phyloP scores from a whole-genome alignment of 2,888 invertebrate genomes.

The Ceriagrion tenellum region DNA sequence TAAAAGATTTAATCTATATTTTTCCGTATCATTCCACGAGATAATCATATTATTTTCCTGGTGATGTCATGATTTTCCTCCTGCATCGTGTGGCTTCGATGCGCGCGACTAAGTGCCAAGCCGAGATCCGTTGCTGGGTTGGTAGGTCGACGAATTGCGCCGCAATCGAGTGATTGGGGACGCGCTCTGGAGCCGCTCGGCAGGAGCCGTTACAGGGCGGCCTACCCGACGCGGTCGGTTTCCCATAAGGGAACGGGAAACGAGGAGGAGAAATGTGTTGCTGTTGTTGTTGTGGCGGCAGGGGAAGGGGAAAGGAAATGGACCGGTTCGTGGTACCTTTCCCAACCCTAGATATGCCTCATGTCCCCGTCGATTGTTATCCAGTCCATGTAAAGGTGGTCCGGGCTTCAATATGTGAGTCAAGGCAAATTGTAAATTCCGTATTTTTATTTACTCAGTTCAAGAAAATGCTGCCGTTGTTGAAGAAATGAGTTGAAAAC shows the following conservation, averaged over 20 bases:
- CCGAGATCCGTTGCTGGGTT: not conserved
- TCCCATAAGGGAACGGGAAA: not conserved
- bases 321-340: not conserved
- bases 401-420: no score
- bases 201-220: not conserved
- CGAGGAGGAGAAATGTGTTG: not conserved
- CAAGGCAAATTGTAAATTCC: no score
- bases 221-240: not conserved
- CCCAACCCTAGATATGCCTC: not conserved
- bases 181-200: not conserved
- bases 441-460: no score
- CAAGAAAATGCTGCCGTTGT: no score
- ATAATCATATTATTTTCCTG: not conserved
- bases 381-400: not conserved
- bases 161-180: not conserved
- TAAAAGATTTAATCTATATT: no score
- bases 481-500: no score
- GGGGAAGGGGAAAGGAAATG: not conserved
- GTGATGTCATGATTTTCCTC: not conserved
- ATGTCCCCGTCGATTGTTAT: not conserved
- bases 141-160: constrained; percentile 17
- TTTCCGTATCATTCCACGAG: no score
- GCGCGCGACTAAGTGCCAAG: not conserved
- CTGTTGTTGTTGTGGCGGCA: not conserved
- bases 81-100: not conserved